Evolutionary conservation across 30 jellyfish, hydroid and myxozoan genomes (phyloP).

Genomic region (Aurelia aurita): DNA sequence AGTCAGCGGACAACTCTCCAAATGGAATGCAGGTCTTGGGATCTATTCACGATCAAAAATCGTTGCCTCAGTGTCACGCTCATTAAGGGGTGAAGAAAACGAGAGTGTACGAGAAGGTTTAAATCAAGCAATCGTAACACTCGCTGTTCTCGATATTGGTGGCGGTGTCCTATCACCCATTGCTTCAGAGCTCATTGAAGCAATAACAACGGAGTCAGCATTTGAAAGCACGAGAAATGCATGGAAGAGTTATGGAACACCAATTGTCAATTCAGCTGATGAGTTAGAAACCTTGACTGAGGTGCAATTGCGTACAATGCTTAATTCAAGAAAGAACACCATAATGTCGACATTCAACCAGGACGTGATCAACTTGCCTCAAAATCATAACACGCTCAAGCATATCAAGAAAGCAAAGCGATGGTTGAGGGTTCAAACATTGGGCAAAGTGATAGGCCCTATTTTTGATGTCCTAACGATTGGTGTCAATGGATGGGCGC

Average conservation of each 20-base stretch:
- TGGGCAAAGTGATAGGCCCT: conserved; percentile 35
- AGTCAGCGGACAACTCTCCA: background rate
- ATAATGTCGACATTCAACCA: background rate
- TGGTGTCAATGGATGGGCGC: conserved; percentile 14
- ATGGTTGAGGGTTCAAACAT: conserved; percentile 12
- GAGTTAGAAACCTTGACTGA: background rate
- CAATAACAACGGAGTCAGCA: conserved; percentile 1
- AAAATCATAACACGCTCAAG: conserved; percentile 13
- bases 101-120: conserved; percentile 7
- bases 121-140: conserved; percentile 22
- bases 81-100: conserved; percentile 11
- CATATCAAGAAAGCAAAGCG: conserved; percentile 19
- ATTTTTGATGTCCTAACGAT: conserved; percentile 15
- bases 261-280: background rate
- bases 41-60: background rate
- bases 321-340: background rate
- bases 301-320: background rate
- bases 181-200: conserved; percentile 10
- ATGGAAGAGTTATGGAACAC: conserved; percentile 7
- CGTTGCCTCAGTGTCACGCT: background rate
- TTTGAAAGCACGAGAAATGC: conserved; percentile 20
- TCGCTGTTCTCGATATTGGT: conserved; percentile 24
- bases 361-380: background rate
- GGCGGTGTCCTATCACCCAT: conserved; percentile 43
- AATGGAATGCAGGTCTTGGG: conserved; percentile 10